These are phyloP conservation scores for Camelus bactrianus DNA, from an alignment of 2,113 vertebrate species.

Conservation along the genomic window DNA sequence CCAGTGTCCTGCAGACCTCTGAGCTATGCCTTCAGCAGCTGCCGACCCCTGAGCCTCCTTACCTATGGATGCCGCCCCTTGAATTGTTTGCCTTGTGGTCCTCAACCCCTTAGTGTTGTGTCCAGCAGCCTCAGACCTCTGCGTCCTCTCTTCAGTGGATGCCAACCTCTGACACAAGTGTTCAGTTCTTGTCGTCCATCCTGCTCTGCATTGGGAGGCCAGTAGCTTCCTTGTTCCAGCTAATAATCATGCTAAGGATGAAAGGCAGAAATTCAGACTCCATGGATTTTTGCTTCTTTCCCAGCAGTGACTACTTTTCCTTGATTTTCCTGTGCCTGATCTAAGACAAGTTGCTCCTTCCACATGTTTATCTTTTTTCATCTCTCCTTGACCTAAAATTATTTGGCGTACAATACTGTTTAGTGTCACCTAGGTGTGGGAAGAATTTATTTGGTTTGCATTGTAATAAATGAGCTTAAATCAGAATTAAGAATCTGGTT, in stretches of 20 bases:
- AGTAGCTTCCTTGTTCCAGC: not conserved
- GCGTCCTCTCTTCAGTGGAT: not conserved
- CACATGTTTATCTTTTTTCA: not conserved
- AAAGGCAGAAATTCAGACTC: not conserved
- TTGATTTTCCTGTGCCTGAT: not conserved
- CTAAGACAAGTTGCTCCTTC: not conserved
- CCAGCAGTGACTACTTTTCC: not conserved
- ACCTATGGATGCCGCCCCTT: slow-evolving; percentile 8
- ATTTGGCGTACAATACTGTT: not conserved
- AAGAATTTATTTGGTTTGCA: not conserved
- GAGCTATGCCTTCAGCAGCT: not conserved
- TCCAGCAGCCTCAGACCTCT: slow-evolving; percentile 34
- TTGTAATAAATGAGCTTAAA: slow-evolving; percentile 46
- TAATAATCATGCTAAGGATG: not conserved
- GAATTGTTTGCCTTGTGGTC: not conserved
- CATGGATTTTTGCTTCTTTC: not conserved
- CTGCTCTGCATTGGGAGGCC: not conserved
- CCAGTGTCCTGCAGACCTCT: slow-evolving; percentile 30
- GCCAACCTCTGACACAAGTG: not conserved
- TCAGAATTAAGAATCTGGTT: not conserved
- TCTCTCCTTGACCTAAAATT: not conserved
- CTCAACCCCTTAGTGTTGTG: not conserved
- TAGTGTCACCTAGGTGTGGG: not conserved
- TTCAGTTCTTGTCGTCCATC: not conserved
- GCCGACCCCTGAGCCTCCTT: not conserved